phyloP scores from a whole-genome alignment of 2,797 vertebrate species.

The Peromyscus attwateri region DNA sequence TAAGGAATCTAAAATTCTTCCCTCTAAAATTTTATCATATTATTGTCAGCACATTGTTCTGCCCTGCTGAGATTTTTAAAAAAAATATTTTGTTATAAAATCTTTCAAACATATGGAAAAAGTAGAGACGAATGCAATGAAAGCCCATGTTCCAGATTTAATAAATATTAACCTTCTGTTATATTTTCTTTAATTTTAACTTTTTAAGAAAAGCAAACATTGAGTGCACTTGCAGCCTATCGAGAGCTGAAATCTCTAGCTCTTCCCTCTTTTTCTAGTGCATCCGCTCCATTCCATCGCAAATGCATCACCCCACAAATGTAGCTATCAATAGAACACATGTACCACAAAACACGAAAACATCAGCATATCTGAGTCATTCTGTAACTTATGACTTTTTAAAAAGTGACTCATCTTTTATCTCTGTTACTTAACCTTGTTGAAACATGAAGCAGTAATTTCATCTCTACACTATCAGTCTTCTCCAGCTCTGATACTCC shows the following conservation, averaged over 20 bases:
- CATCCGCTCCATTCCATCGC: neutral
- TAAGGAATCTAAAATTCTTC: neutral
- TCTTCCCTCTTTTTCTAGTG: neutral
- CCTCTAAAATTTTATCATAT: constrained; percentile 67
- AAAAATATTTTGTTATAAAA: constrained; percentile 71
- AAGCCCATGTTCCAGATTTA: constrained; percentile 63
- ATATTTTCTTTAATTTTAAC: constrained; percentile 48
- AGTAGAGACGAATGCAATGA: constrained; percentile 62
- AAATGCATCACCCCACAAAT: neutral
- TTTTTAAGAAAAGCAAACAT: constrained; percentile 65
- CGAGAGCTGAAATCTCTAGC: neutral
- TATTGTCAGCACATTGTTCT: constrained; percentile 66
- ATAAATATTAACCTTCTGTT: constrained; percentile 67
- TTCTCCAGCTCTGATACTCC: neutral
- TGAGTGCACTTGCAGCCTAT: neutral
- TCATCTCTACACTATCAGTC: neutral
- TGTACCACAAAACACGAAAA: neutral
- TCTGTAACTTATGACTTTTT: neutral
- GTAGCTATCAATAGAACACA: neutral
- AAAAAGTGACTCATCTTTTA: neutral
- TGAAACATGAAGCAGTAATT: neutral
- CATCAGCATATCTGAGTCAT: neutral
- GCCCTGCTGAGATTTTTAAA: constrained; percentile 56
- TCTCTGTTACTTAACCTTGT: neutral
- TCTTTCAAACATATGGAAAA: constrained; percentile 72